phyloP scores from a whole-genome alignment of 2,797 vertebrate genomes.

The Okamejei kenojei region DNA sequence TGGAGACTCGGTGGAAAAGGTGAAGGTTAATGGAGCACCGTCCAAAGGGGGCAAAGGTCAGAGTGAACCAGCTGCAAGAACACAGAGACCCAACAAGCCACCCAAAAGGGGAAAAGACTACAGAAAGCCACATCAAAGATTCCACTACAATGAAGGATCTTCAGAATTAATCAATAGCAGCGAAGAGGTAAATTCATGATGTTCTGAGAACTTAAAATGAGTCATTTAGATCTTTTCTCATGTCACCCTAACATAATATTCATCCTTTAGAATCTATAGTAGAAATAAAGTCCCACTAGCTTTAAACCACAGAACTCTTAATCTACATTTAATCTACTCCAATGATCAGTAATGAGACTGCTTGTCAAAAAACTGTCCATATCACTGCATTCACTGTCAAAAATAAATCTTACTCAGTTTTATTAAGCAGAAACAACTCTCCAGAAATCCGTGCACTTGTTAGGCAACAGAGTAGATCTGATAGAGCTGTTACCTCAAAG shows the following conservation, averaged over 20 bases:
- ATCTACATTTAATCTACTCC: not conserved
- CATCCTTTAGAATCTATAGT: not conserved
- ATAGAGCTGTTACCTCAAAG: no score
- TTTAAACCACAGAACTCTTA: not conserved
- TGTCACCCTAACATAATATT: not conserved
- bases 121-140: not conserved
- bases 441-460: not conserved
- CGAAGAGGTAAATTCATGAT: slow-evolving; percentile 11
- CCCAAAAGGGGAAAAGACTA: not conserved
- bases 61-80: not conserved
- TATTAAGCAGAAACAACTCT: not conserved
- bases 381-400: not conserved
- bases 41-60: not conserved
- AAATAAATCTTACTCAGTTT: not conserved
- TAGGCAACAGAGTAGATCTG: no score
- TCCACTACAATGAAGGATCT: not conserved
- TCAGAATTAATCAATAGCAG: slow-evolving; percentile 4
- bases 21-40: not conserved
- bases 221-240: not conserved
- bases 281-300: not conserved
- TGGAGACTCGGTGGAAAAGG: not conserved
- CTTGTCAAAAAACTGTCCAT: not conserved
- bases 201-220: not conserved
- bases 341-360: no score
- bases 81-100: not conserved